A percentile compares a stretch with the other conserved stretches of the same genome.
Conservation (phyloP, 2,888 invertebrate species). For the Torymus tubicola region DNA sequence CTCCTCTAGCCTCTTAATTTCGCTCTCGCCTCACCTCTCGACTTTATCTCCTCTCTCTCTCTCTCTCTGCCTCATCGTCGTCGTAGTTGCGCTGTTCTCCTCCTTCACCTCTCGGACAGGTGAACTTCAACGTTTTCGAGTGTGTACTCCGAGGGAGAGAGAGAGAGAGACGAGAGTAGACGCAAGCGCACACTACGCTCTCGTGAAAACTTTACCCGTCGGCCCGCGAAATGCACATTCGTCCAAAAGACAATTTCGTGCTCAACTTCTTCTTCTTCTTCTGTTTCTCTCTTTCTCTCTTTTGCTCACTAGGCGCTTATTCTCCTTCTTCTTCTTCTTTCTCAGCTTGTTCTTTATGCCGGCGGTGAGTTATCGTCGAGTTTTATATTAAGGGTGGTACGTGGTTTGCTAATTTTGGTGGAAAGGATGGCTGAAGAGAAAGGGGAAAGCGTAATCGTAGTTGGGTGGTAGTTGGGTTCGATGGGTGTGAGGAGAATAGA, state of each 20-base stretch:
- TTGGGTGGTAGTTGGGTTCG: too few relatives aligned
- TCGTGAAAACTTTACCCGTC: conserved; percentile 31
- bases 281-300: not conserved
- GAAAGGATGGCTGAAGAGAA: too few relatives aligned
- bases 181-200: not conserved
- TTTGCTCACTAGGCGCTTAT: not conserved
- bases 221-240: conserved; percentile 35
- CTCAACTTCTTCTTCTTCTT: conserved; percentile 6
- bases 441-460: too few relatives aligned
- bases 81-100: not conserved
- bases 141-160: conserved; percentile 9
- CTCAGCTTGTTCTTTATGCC: too few relatives aligned
- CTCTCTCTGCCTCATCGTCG: not conserved
- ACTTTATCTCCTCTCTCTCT: conserved; percentile 14
- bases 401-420: too few relatives aligned
- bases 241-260: conserved; percentile 33
- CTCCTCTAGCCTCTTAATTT: conserved; percentile 20
- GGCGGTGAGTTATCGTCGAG: too few relatives aligned
- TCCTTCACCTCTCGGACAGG: conserved; percentile 10
- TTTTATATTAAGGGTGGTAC: too few relatives aligned
- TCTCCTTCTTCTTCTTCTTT: not conserved
- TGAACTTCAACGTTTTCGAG: conserved; percentile 38
- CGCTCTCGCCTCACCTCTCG: conserved; percentile 5
- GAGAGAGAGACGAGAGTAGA: conserved; percentile 3
- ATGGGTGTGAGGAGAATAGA: too few relatives aligned